phyloP scores from a whole-genome alignment of 2,888 invertebrate genomes.

The Megalurothrips usitatus region DNA sequence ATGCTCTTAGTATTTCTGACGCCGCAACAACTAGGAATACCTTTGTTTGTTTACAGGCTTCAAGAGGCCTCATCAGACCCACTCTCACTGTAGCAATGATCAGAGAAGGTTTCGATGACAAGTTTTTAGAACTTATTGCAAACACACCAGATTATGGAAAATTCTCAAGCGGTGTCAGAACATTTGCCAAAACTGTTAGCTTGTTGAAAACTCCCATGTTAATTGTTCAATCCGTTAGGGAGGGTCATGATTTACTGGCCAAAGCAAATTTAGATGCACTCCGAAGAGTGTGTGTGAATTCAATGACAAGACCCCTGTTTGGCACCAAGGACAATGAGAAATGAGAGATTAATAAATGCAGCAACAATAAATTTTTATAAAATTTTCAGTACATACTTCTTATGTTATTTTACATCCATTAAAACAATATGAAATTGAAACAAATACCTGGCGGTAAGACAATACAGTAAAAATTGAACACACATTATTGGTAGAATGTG shows the following conservation, averaged over 20 bases:
- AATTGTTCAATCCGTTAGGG: neutral
- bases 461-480: neutral
- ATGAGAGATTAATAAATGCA: neutral
- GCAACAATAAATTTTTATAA: neutral
- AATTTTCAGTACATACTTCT: neutral
- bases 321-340: neutral
- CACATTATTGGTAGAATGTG: neutral
- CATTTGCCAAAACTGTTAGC: neutral
- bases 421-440: neutral
- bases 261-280: neutral
- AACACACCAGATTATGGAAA: neutral
- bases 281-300: neutral
- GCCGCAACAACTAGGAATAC: too few relatives aligned
- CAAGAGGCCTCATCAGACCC: neutral
- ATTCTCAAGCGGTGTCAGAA: neutral
- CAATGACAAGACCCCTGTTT: neutral
- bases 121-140: neutral
- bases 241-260: neutral
- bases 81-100: neutral
- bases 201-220: neutral
- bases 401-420: too few relatives aligned
- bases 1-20: too few relatives aligned
- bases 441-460: neutral
- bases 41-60: neutral
- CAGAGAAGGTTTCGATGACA: neutral